phyloP scores from a whole-genome alignment of 2,888 invertebrate genomes.

The Drosophila glabriapex region DNA sequence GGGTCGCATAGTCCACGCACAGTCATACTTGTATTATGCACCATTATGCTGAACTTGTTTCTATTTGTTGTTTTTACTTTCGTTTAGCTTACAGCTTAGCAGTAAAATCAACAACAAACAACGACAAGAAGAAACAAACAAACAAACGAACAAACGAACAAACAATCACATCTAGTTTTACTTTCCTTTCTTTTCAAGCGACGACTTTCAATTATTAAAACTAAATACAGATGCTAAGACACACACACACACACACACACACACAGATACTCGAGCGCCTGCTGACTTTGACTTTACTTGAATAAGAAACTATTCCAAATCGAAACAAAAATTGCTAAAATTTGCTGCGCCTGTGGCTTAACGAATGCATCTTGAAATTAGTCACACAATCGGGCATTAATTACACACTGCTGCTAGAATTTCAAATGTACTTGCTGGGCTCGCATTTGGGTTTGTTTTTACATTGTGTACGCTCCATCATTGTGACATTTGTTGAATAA shows the following conservation, averaged over 20 bases:
- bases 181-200: slow-evolving; percentile 70
- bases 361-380: slow-evolving; percentile 54
- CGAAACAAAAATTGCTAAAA: slow-evolving; percentile 11
- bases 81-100: slow-evolving; percentile 60
- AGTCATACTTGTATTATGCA: slow-evolving; percentile 48
- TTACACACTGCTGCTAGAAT: slow-evolving; percentile 32
- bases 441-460: neutral
- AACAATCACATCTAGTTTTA: slow-evolving; percentile 73
- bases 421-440: slow-evolving; percentile 9
- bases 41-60: slow-evolving; percentile 69
- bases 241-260: slow-evolving; percentile 2
- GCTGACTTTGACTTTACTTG: slow-evolving; percentile 3
- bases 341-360: slow-evolving; percentile 31
- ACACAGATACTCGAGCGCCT: slow-evolving; percentile 2
- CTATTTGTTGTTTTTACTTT: slow-evolving; percentile 74
- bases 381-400: slow-evolving; percentile 38
- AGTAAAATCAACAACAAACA: slow-evolving; percentile 45
- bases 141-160: slow-evolving; percentile 49
- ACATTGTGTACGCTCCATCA: slow-evolving; percentile 2
- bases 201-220: slow-evolving; percentile 73
- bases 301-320: slow-evolving; percentile 39
- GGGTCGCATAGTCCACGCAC: slow-evolving; percentile 21
- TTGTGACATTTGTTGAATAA: slow-evolving; percentile 49
- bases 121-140: slow-evolving; percentile 43
- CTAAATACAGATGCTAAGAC: slow-evolving; percentile 43